Percentiles rank a stretch among this genome's conserved stretches.
Evolutionary conservation across 2,797 vertebrate genomes (phyloP).

Genomic region (Coreius guichenoti): DNA sequence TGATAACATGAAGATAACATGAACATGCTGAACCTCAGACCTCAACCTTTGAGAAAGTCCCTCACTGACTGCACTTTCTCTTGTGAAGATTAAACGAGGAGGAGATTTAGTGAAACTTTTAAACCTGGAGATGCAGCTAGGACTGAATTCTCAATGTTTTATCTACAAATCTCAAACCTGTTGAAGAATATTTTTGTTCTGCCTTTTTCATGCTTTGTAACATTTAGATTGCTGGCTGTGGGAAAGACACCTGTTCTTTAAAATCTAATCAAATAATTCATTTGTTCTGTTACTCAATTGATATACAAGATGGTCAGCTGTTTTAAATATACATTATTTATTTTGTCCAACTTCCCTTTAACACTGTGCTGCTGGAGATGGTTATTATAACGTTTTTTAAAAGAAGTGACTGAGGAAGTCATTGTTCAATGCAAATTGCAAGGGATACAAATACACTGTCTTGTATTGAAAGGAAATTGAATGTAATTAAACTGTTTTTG

Average conservation of each 20-base stretch:
- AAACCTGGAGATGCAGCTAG: constrained; percentile 3
- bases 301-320: constrained; percentile 42
- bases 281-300: constrained; percentile 22
- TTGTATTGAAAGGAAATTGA: constrained; percentile 31
- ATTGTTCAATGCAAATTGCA: background rate
- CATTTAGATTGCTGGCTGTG: constrained; percentile 21
- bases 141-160: constrained; percentile 19
- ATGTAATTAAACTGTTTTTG: background rate
- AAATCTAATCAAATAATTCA: background rate
- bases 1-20: background rate
- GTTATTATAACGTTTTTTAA: constrained; percentile 45
- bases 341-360: constrained; percentile 41
- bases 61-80: constrained; percentile 6
- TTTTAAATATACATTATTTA: constrained; percentile 54
- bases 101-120: constrained; percentile 15
- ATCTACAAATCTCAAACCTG: background rate
- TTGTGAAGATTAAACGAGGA: background rate
- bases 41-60: constrained; percentile 31
- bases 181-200: constrained; percentile 1
- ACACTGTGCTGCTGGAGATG: constrained; percentile 57
- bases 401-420: background rate
- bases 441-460: constrained; percentile 33
- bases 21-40: constrained; percentile 24
- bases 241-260: background rate
- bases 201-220: constrained; percentile 13